Base-by-base conservation (phyloP, 2,797 vertebrate genomes). In the Sciurus vulgaris region DNA sequence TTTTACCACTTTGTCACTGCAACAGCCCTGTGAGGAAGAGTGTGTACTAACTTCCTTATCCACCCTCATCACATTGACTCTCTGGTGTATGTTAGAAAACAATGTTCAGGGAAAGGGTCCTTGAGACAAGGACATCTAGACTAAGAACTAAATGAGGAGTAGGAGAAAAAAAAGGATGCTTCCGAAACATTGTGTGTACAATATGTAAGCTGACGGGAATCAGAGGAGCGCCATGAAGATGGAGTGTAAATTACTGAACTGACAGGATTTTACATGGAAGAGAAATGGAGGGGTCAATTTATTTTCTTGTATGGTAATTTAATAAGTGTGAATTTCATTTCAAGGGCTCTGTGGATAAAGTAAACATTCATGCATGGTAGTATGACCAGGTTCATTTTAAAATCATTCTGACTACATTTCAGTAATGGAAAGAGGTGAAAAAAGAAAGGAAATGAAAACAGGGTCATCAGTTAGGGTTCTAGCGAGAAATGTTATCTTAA, bases 31-130 rank as follows among this genome's bases (percentile, higher is more conserved):
- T 17, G 30, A 67, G 20, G 26, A 11, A 94, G 22, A 94, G 4
- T 49, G 7, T 15, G 0, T 51, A 35, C 18, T 94, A 30, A 67
- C 3, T 77, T 59, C 20, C 33, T 13, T 18, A 8, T 17, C 18
- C 63, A 4, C 26, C 22, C 44, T 86, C 5, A 13, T 81, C 24
- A 9, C 4, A 0, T 11, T 65, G 51, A 47, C 12, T 74, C 79
- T 28, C 1, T 5, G 38, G 10, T n/a, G 1, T 20, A 47, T 30
- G 0, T 9, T 51, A 15, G 6, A 41, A 15, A 38, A 20, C 7
- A 76, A 18, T 20, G 11, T 69, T 67, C 13, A 3, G 8, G 13
- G 63, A 74, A 92, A 3, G 1, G 10, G 24, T 49, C 22, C 9
- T 41, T 83, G 14, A 76, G 28, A 6, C 5, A 38, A 35, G 7